A percentile compares a stretch with the other conserved stretches of the same genome.
phyloP scores from a whole-genome alignment of 2,797 vertebrate species.

The Alca torda region DNA sequence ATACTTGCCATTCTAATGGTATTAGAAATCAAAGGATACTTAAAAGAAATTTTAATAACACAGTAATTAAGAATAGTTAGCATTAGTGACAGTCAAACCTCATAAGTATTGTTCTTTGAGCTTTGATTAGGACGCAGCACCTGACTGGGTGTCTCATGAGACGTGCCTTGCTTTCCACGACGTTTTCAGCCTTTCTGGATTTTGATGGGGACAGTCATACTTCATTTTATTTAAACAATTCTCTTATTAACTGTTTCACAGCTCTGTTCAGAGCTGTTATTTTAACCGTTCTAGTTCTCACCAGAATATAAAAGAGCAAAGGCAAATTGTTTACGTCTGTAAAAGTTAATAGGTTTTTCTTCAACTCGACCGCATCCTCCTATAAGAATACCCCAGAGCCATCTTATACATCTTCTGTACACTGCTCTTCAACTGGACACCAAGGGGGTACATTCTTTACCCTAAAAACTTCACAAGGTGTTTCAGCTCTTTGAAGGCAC shows the following conservation, averaged over 20 bases:
- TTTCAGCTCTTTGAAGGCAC: background rate
- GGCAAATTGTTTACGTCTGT: background rate
- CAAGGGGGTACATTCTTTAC: background rate
- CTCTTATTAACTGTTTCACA: background rate
- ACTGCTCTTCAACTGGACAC: background rate
- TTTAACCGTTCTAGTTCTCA: background rate
- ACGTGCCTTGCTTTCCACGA: background rate
- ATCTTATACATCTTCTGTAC: background rate
- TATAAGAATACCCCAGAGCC: background rate
- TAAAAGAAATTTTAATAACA: slow-evolving; percentile 15
- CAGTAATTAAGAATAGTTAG: background rate
- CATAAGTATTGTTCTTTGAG: background rate
- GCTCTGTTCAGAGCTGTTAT: background rate
- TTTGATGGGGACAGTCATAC: background rate
- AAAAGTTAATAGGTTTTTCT: background rate
- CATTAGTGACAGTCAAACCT: slow-evolving; percentile 1
- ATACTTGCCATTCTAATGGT: background rate
- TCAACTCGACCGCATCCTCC: background rate
- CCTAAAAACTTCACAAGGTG: background rate
- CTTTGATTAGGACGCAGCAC: slow-evolving; percentile 19
- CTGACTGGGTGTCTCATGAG: slow-evolving; percentile 5
- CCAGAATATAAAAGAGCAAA: background rate
- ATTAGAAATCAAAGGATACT: slow-evolving; percentile 35
- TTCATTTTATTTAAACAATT: background rate
- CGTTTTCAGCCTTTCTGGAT: background rate